Base-by-base conservation (phyloP, 1,140 invertebrate genomes). In the Nilaparvata lugens region DNA sequence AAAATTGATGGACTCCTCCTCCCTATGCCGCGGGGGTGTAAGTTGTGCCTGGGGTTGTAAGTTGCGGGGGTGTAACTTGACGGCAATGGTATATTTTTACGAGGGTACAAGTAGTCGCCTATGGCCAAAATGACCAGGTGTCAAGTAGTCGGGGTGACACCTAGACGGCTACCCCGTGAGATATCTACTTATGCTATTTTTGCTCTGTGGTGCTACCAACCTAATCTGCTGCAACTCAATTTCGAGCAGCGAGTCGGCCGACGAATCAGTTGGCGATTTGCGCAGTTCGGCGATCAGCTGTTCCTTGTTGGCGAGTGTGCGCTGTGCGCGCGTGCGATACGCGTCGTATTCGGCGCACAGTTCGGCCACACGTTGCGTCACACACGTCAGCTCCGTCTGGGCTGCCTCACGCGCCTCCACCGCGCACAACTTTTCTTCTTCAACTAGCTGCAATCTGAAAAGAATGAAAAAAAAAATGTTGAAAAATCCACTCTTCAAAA, bases 221-320 rank as follows among this genome's bases (percentile, higher is more conserved):
- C 73, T 76, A 13, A 78, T 61, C 66, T 79, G 76, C 45, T 76
- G 75, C 2, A 79, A 67, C 70, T 76, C 77, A 73, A 70, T 73
- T 52, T 69, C 64, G 61, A 56, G 68, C 63, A 67, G 71, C 42
- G 62, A 71, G 21, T 75, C 74, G 61, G 70, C 78, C 64, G 62
- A 5, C 14, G 18, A 7, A 21, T 43, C 40, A 13, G 52, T 14
- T 25, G 28, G 28, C 38, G 28, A 42, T 73, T 74, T 61, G 76
- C 80, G 81, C 13, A 90, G 71, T 67, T 83, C 82, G 13, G 78
- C 69, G 61, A 91, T 90, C 14, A 90, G 71, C 64, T 83, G 80
- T 65, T 91, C 88, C 72, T 91, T 91, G 61, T 87, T 84, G 71
- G 87, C 79, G 18, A 93, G 72, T 58, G 88, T 89, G 65, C 81